phyloP scores from a whole-genome alignment of 2,888 invertebrate genomes.

The Epistrophe eligans region DNA sequence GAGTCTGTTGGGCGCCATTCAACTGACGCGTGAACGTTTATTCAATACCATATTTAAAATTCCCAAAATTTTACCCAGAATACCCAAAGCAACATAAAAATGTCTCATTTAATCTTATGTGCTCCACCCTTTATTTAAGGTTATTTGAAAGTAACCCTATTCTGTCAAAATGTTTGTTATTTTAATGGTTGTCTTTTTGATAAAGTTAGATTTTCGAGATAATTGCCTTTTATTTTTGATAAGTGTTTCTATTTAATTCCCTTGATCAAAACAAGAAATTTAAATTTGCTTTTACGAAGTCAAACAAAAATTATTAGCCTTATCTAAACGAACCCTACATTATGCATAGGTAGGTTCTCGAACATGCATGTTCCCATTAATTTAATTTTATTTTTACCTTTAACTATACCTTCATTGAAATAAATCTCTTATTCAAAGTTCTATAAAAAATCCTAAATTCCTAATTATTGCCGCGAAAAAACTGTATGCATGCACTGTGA shows the following conservation, averaged over 20 bases:
- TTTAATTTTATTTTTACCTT: background rate
- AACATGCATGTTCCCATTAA: background rate
- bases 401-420: background rate
- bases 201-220: background rate
- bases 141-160: too few species aligned
- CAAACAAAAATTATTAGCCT: background rate
- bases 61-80: too few species aligned
- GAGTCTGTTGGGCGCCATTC: too few species aligned
- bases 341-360: background rate
- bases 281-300: background rate
- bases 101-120: too few species aligned
- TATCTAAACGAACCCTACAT: background rate
- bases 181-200: background rate
- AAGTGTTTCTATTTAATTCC: too few species aligned
- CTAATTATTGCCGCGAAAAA: slow-evolving; percentile 50
- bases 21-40: too few species aligned
- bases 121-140: too few species aligned
- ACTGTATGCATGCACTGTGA: background rate
- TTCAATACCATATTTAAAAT: too few species aligned
- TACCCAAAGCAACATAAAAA: too few species aligned
- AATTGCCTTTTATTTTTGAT: background rate
- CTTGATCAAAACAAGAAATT: background rate
- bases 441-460: slow-evolving; percentile 28
- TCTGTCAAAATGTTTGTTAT: too few species aligned
- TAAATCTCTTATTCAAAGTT: slow-evolving; percentile 14